Base-by-base conservation (phyloP, 2,797 vertebrate species). In the Notolabrus celidotus region DNA sequence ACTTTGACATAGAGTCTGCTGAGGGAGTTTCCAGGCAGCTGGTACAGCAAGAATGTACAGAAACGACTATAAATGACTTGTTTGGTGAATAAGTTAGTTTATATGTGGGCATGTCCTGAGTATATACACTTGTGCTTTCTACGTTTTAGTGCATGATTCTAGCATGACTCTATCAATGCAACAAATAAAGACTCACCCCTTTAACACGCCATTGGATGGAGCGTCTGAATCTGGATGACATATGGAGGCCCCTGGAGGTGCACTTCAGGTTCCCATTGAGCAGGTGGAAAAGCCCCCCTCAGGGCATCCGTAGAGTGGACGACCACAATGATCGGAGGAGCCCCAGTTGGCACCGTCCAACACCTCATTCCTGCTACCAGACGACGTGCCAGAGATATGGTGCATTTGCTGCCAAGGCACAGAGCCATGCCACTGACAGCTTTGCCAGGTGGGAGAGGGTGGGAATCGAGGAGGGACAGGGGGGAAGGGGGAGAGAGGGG, bases 221-320 rank as follows among this genome's bases (percentile, higher is more conserved):
- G 50, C 75, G 57, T 58, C 31, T 55, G 75, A 76, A 79, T 91
- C 74, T 78, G 76, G 65, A 67, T 73, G 87, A 79, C 93, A 94
- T 93, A 93, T 88, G 90, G 92, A 61, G 79, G 75, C 71, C 67
- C 59, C 80, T 82, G 83, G 87, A 81, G 82, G 73, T 77, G 74
- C 76, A 60, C 82, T 71, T 82, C 78, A 74, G 77, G 82, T 67
- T 87, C 63, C 84, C 69, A 68, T 33, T 83, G 91, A 93, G 91
- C 93, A 94, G 92, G 92, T 93, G 90, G 88, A 84, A 79, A 83
- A 86, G 75, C 77, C 80, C 43, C 82, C 89, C 89, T 71, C 78
- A 34, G 68, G 87, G 83, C 71, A 77, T 67, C 74, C 52, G 31
- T 52, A 63, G 70, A 79, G 61, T 36, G 90, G 86, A 90, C 86